A percentile compares a stretch with the other conserved stretches of the same genome.
Evolutionary conservation across 2,888 invertebrate species (phyloP).

Genomic region (Lithophane leautieri): DNA sequence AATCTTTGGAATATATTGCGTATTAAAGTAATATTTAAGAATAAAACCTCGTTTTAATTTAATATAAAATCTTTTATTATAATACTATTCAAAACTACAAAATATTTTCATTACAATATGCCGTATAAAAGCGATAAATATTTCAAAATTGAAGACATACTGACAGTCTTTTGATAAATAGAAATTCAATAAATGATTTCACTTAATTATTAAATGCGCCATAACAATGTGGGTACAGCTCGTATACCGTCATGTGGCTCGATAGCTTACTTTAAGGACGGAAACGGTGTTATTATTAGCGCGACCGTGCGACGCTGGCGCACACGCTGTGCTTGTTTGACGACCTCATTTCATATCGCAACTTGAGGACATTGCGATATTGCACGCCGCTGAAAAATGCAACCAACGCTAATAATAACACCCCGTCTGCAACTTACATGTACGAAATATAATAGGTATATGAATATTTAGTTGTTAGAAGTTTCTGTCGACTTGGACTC

Average conservation of each 20-base stretch:
- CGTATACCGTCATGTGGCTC: conserved; percentile 80
- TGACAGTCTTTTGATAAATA: conserved; percentile 73
- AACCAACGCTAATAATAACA: conserved; percentile 44
- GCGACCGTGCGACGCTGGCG: conserved; percentile 1
- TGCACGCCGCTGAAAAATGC: conserved; percentile 39
- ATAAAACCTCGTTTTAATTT: conserved; percentile 64
- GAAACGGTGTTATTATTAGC: conserved; percentile 32
- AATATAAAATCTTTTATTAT: conserved; percentile 65
- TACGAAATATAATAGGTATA: conserved; percentile 49
- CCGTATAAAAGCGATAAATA: conserved; percentile 74
- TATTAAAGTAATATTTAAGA: conserved; percentile 59
- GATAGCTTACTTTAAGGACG: conserved; percentile 46
- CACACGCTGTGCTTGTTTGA: neutral
- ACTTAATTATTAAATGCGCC: conserved; percentile 76
- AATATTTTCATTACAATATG: conserved; percentile 68
- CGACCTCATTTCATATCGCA: conserved; percentile 53
- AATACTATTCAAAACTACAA: conserved; percentile 60
- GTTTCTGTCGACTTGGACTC: conserved; percentile 81
- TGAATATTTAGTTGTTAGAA: conserved; percentile 62
- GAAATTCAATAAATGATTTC: conserved; percentile 69
- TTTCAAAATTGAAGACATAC: conserved; percentile 75
- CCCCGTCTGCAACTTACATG: conserved; percentile 40
- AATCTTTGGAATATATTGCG: conserved; percentile 56
- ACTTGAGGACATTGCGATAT: conserved; percentile 29
- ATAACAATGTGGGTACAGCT: conserved; percentile 80